A percentile compares a stretch with the other conserved stretches of the same genome.
These are phyloP conservation scores for Alligator mississippiensis DNA, from an alignment of 2,113 vertebrate genomes.

Conservation along the genomic window DNA sequence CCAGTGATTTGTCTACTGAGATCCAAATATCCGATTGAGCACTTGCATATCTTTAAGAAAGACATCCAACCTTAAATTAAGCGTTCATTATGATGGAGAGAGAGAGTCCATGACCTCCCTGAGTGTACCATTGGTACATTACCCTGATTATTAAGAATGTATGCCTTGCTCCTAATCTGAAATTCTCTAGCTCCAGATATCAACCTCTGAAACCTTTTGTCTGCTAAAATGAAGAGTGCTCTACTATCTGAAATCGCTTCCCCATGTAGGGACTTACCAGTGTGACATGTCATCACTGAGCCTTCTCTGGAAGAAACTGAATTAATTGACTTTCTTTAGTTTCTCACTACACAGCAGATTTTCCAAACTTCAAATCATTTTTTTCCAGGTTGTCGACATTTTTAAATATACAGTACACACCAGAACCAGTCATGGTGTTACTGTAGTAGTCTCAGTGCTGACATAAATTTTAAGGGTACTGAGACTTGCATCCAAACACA, in stretches of 20 bases:
- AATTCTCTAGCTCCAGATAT: neutral
- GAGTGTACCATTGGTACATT: neutral
- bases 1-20: neutral
- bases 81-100: neutral
- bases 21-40: neutral
- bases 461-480: constrained; percentile 26
- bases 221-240: neutral
- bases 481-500: neutral
- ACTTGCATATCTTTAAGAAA: neutral
- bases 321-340: constrained; percentile 41
- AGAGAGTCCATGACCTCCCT: neutral
- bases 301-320: constrained; percentile 45
- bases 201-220: neutral
- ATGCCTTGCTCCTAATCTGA: neutral
- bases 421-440: constrained; percentile 29
- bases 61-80: neutral
- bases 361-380: constrained; percentile 35
- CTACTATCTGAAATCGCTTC: neutral
- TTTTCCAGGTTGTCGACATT: constrained; percentile 42
- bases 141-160: neutral
- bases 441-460: constrained; percentile 10
- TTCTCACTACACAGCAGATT: neutral
- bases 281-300: constrained; percentile 12
- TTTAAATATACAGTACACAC: constrained; percentile 25
- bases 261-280: neutral